Evolutionary conservation across 1,140 invertebrate genomes (phyloP), one percentile per base, ranked within the genome.

Genomic region (Dendrolimus punctatus): DNA sequence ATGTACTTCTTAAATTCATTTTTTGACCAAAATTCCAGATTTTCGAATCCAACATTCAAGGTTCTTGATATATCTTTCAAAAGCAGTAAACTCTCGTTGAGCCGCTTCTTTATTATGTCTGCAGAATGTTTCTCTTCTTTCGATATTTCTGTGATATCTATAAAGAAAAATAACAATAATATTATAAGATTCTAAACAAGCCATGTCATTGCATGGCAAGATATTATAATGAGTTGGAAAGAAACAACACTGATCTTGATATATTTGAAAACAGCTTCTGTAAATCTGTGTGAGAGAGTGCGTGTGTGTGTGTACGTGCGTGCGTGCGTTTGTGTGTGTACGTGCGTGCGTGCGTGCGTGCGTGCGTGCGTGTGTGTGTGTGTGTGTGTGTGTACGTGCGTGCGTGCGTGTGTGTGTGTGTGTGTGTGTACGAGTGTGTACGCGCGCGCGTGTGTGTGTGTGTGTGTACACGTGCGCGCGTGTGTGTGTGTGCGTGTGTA

Each of bases 91-190:
- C 76, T 76, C n/a, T 72, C 70, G 44, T 62, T 59, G n/a, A 78
- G 63, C 6, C 59, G 48, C 44, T 80, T 82, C 52, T 82, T 82
- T 10, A 80, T 70, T 58, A 64, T 68, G 49, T 85, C 79, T 7
- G 55, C 51, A 5, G 51, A 47, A 4, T 52, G 54, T 7, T 54
- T 60, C 46, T 80, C 76, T 52, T 73, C 59, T 46, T 67, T 60
- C 7, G 39, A 62, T 59, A 65, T 62, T 6, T 62, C 49, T 38
- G 52, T 58, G 49, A 81, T 62, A 65, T 84, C 80, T 83, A 62
- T 39, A 69, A 70, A 41, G 46, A 64, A 46, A 48, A 37, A 42
- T 41, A 36, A 8, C 39, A 6, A 6, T 9, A 23, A 46, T n/a
- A 9, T 9, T 45, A n/a, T n/a, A 5, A 45, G n/a, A 45, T 23